Base-by-base conservation (phyloP, 2,888 invertebrate species). In the Drosophila yooni region DNA sequence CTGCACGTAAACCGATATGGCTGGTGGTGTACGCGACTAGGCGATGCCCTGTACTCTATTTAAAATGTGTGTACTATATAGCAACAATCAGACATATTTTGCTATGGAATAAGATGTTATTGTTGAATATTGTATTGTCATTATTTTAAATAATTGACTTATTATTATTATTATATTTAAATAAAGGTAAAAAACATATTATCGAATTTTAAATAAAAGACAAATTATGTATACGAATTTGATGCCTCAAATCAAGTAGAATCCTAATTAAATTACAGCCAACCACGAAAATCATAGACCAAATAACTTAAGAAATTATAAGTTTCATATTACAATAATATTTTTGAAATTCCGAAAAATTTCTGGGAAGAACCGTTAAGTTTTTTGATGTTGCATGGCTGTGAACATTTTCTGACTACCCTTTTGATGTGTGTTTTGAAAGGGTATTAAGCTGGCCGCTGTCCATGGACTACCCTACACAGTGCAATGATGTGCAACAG, bases 401-500 rank as follows among this genome's bases (percentile, higher is more conserved):
- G 18, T 25, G 13, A 3, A 21, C 6, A 27, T 10, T 54, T 56
- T 38, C 7, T 27, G 36, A 7, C 27, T 7, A 38, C 38, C 27
- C 11, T 6, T 54, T 21, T 15, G 15, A 4, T 15, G 2, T 27
- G 6, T 6, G 27, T 27, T 56, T 27, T 36, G 2, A 27, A 13
- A n/a, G 54, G 54, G n/a, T 38, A 38, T 38, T 31, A 18, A 48
- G 46, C 29, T 29, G 25, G 15, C 51, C 50, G 40, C 38, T 53
- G 60, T 31, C 38, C 56, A 58, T 56, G 40, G 27, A 46, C 57
- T 18, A 51, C 27, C 38, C 15, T 38, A 48, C 50, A 40, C 38
- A 68, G 51, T 67, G 58, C 64, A 50, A 64, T 51, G 68, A 83
- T 68, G 74, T 82, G 91, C 91, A 91, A 91, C 91, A 91, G 89